Evolutionary conservation across 2,113 vertebrate genomes (phyloP), one percentile per base, ranked within the genome.

Genomic region (Zapus hudsonius): DNA sequence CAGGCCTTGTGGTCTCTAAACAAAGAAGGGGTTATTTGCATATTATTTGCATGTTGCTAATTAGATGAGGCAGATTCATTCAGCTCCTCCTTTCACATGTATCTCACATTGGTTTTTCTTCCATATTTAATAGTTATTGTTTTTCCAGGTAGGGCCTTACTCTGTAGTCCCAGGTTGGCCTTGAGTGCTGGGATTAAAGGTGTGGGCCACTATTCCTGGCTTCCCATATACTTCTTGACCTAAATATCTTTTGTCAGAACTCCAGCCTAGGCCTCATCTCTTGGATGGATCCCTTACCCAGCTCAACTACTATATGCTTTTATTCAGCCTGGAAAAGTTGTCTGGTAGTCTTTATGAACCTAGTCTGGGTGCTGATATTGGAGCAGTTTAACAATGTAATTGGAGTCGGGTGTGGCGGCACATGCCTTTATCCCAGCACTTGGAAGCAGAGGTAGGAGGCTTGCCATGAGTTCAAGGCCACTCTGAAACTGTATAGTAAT

Each of bases 41-140:
- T 97, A 86, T 93, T 86, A 90, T 97, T 97, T 97, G 86, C 93
- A 97, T 94, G 74, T 20, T 90, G 92, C 84, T 96, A 96, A 96
- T 95, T 95, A 95, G 90, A 96, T 79, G 57, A 94, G 42, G 82
- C 84, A 94, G 90, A 94, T 91, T 93, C 90, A 87, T 63, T 91
- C 44, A 91, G 91, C 38, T 63, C 82, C 59, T 93, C 80, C 70
- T 66, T 92, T 95, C 69, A 82, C 22, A 55, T 66, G 40, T 67
- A 40, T 44, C 42, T 85, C 38, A 83, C 55, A 38, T 11, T 5
- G 19, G 72, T 82, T 88, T 74, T 70, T 73, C 38, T 89, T 84
- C 55, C 23, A 25, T 22, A 13, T 29, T n/a, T n/a, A n/a, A n/a
- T n/a, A n/a, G n/a, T n/a, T n/a, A n/a, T n/a, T n/a, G n/a, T n/a